Base-by-base conservation (phyloP, 2,797 vertebrate species). In the Ctenopoma multispine region DNA sequence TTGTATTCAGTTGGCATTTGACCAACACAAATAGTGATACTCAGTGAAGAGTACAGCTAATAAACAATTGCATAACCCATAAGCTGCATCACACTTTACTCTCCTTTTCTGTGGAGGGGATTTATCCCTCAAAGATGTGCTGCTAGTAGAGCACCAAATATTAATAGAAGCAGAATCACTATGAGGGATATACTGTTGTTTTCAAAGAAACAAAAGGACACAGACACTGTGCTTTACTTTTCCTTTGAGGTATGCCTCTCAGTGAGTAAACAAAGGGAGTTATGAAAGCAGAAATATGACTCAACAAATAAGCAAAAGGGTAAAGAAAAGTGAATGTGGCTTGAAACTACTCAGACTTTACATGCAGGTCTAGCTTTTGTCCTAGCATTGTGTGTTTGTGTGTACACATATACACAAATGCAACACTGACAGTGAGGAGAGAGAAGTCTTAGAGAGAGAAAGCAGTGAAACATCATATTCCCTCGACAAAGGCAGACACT, bases 401-500 rank as follows among this genome's bases (percentile, higher is more conserved):
- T 40, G 27, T 43, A 23, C 36, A 9, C 13, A 15, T 53, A 4
- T 21, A 50, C 63, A 66, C 47, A 29, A 8, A 24, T 36, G n/a
- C 23, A 54, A 7, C 49, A 17, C 63, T 0, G 12, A 55, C 2
- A 63, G 70, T 34, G 69, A 72, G 34, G 49, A 77, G 41, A 65
- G 50, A 67, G 56, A 72, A 81, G 75, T 54, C 79, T 54, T 56
- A 43, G 81, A 83, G 71, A 53, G 23, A 43, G 81, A 83, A 72
- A 53, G 23, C 66, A 53, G 67, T 80, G 82, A 89, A 90, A 87
- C 85, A 81, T 77, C 85, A 87, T 84, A 88, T 81, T 88, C 85
- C 87, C 81, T 63, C 4, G 72, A 84, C 81, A 82, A 69, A 81
- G 75, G 68, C 72, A 84, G 76, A 78, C 77, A 78, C 80, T 56